A percentile compares a stretch with the other conserved stretches of the same genome.
phyloP scores from a whole-genome alignment of 2,888 invertebrate species.

The Synanthedon vespiformis region DNA sequence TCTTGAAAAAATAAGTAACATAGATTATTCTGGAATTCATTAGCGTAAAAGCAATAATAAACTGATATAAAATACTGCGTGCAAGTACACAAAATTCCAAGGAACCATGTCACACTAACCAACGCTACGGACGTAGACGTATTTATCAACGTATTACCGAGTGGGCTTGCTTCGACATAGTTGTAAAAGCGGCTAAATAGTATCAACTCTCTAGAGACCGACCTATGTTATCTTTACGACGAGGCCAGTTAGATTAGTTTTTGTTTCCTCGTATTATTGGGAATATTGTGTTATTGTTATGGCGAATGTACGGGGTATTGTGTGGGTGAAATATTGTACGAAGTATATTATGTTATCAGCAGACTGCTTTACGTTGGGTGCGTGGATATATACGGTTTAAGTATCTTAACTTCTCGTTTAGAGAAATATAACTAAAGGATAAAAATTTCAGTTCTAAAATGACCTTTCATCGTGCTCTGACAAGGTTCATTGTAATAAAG shows the following conservation, averaged over 20 bases:
- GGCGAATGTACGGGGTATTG: not conserved
- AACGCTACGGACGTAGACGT: constrained; percentile 5
- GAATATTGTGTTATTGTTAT: constrained; percentile 18
- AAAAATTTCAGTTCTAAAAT: no score
- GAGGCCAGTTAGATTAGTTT: constrained; percentile 60
- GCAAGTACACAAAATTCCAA: not conserved
- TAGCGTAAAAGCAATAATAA: no score
- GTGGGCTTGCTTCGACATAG: constrained; percentile 29
- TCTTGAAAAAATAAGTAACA: no score
- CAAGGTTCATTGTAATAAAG: no score
- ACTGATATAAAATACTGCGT: no score
- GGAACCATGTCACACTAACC: constrained; percentile 17
- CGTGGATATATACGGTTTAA: no score
- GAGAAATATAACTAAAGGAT: no score
- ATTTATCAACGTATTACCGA: constrained; percentile 20
- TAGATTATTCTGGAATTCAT: no score
- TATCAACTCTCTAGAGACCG: constrained; percentile 31
- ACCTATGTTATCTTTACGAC: constrained; percentile 54
- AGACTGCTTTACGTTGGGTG: no score
- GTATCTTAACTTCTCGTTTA: no score
- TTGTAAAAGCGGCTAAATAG: constrained; percentile 44
- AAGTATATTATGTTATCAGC: no score
- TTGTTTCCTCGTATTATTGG: constrained; percentile 49
- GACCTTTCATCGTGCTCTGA: no score
- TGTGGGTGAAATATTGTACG: not conserved